phyloP scores from a whole-genome alignment of 53 echinoderm and acorn worm species.

The Astropecten irregularis region DNA sequence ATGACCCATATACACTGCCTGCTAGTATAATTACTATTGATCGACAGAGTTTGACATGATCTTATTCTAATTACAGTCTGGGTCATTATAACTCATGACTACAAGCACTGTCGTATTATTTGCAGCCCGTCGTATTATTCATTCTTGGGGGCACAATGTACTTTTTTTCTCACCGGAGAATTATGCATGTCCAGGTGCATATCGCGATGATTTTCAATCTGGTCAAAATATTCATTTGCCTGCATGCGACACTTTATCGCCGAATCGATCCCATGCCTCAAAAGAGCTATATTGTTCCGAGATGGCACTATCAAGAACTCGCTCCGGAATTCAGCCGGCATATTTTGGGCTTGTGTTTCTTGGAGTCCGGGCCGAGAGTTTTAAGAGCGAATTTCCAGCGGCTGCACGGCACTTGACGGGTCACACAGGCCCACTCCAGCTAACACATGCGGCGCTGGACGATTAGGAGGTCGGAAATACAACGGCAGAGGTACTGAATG shows the following conservation, averaged over 20 bases:
- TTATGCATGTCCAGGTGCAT: constrained; percentile 54
- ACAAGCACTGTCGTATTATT: background rate
- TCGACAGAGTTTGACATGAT: background rate
- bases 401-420: constrained; percentile 66
- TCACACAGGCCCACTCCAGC: constrained; percentile 56
- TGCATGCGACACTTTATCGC: constrained; percentile 36
- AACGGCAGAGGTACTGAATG: constrained; percentile 52
- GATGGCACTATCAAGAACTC: constrained; percentile 39
- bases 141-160: constrained; percentile 14
- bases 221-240: constrained; percentile 57
- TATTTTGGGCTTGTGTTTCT: constrained; percentile 38
- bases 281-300: constrained; percentile 57
- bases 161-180: constrained; percentile 30
- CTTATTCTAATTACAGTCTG: background rate
- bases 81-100: background rate
- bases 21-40: background rate
- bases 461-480: constrained; percentile 56
- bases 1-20: too few species aligned
- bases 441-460: constrained; percentile 62
- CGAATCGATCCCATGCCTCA: constrained; percentile 41
- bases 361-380: constrained; percentile 24
- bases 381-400: constrained; percentile 63
- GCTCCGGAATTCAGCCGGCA: constrained; percentile 45
- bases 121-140: background rate
- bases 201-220: constrained; percentile 54